Conservation (phyloP, 1,140 invertebrate species). For the Trichonephila clavata region DNA sequence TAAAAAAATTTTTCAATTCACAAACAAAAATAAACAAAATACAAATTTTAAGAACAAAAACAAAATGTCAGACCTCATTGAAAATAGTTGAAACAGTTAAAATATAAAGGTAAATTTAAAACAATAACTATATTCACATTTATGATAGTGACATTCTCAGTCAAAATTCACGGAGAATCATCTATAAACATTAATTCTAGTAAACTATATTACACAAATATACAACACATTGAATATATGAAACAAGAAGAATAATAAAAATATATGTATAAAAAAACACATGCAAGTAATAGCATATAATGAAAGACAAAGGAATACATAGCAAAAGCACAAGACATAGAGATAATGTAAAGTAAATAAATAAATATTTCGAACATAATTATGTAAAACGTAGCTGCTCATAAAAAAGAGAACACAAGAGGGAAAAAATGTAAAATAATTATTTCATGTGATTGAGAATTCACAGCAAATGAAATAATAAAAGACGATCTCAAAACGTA, state of each 20-base stretch:
- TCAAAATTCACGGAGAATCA: neutral
- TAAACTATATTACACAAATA: neutral
- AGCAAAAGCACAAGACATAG: neutral
- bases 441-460: neutral
- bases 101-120: no score
- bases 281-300: neutral
- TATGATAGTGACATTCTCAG: neutral
- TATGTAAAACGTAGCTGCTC: neutral
- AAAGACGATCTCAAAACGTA: no score
- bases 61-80: no score
- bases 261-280: neutral
- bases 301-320: neutral
- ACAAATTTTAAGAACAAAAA: no score
- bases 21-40: no score
- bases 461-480: no score
- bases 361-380: neutral
- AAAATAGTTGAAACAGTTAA: no score
- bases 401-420: neutral
- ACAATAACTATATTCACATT: neutral
- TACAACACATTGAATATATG: neutral
- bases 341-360: neutral
- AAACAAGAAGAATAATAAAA: neutral
- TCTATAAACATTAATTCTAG: neutral
- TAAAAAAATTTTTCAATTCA: no score
- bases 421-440: neutral